A percentile compares a stretch with the other conserved stretches of the same genome.
Evolutionary conservation across 2,797 vertebrate genomes (phyloP).

Genomic region (Aselliscus stoliczkanus): DNA sequence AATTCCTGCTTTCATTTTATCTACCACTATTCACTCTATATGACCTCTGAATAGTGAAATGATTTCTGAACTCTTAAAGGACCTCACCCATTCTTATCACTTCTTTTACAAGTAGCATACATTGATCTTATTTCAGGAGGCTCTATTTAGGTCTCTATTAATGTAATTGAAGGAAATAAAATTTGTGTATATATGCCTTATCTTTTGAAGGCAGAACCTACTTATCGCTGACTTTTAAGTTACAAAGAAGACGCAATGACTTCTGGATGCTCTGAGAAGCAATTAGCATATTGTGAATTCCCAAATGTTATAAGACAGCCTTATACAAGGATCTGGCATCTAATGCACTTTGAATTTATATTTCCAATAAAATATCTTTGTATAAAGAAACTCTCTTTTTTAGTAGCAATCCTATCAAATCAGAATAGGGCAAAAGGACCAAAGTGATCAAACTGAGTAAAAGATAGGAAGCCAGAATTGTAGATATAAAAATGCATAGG

Average conservation of each 20-base stretch:
- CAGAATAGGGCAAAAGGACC: neutral
- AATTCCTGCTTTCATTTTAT: slow-evolving; percentile 19
- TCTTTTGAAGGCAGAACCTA: slow-evolving; percentile 51
- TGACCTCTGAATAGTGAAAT: neutral
- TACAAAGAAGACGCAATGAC: slow-evolving; percentile 22
- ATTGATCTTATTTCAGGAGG: slow-evolving; percentile 48
- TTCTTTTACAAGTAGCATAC: slow-evolving; percentile 35
- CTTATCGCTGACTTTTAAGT: slow-evolving; percentile 51
- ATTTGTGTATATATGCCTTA: slow-evolving; percentile 42
- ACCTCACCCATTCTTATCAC: slow-evolving; percentile 3
- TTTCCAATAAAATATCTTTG: neutral
- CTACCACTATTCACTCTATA: neutral
- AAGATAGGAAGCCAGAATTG: neutral
- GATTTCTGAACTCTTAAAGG: slow-evolving; percentile 41
- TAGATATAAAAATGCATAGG: neutral
- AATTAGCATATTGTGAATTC: slow-evolving; percentile 61
- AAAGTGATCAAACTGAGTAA: neutral
- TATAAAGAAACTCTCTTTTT: neutral
- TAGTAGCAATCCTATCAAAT: neutral
- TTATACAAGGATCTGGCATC: neutral
- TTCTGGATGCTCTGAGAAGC: slow-evolving; percentile 33
- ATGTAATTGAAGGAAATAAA: slow-evolving; percentile 57
- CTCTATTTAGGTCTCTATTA: slow-evolving; percentile 39
- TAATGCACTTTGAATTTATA: slow-evolving; percentile 39
- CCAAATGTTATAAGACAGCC: slow-evolving; percentile 2